Conservation (phyloP, 1,140 invertebrate genomes). For the Watersipora subatra region DNA sequence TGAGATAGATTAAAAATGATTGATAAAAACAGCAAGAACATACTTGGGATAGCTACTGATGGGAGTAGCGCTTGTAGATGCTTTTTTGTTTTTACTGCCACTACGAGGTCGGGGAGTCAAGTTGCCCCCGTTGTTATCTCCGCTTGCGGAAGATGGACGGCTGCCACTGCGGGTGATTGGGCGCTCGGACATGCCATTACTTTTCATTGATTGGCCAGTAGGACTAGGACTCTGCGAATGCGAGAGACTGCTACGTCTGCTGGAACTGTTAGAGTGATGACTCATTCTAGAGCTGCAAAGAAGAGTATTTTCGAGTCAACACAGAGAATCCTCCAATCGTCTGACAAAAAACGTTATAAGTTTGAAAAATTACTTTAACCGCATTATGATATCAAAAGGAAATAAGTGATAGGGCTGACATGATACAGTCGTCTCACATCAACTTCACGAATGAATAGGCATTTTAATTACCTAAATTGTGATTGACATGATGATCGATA, state of each 20-base stretch:
- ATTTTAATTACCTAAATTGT: too few species aligned
- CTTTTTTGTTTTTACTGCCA: slow-evolving; percentile 13
- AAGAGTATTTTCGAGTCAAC: too few species aligned
- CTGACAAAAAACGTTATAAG: too few species aligned
- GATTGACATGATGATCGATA: too few species aligned
- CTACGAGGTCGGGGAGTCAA: not conserved
- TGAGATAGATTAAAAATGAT: too few species aligned
- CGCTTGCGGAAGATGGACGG: slow-evolving; percentile 13
- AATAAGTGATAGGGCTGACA: too few species aligned
- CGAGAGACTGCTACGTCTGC: slow-evolving; percentile 3
- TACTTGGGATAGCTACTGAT: not conserved
- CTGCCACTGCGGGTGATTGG: slow-evolving; percentile 33
- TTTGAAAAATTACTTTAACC: too few species aligned
- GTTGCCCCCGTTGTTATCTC: not conserved
- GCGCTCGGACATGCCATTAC: slow-evolving; percentile 9
- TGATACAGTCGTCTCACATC: too few species aligned
- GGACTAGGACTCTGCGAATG: slow-evolving; percentile 11
- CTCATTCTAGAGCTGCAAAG: not conserved
- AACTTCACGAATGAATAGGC: too few species aligned
- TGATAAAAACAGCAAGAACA: not conserved
- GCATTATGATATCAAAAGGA: too few species aligned
- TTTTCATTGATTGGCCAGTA: slow-evolving; percentile 8
- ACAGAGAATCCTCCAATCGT: too few species aligned
- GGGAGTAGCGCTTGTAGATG: slow-evolving; percentile 6
- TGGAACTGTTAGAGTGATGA: not conserved